Evolutionary conservation across 2,797 vertebrate genomes (phyloP).

Genomic region (Aplochiton taeniatus): DNA sequence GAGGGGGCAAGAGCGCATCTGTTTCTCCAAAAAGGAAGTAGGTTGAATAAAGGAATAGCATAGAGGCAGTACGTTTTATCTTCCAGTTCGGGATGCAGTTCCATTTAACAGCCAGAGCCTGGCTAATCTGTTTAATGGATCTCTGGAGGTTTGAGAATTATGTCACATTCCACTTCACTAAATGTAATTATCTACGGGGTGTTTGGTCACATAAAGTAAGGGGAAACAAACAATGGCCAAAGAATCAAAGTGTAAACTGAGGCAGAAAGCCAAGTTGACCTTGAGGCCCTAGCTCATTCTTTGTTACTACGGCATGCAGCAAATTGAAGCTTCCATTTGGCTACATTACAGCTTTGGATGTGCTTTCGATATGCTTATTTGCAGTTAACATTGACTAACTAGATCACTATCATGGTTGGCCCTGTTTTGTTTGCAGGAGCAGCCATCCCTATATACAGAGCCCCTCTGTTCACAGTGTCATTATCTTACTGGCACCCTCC

Average conservation of each 20-base stretch:
- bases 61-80: neutral
- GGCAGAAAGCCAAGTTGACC: too few relatives aligned
- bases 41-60: neutral
- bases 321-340: neutral
- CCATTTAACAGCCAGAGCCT: too few relatives aligned
- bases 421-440: conserved; percentile 10
- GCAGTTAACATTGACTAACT: conserved; percentile 28
- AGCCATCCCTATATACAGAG: conserved; percentile 2
- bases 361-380: neutral
- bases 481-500: conserved; percentile 27
- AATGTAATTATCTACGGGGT: too few relatives aligned
- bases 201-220: too few relatives aligned
- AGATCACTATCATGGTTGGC: conserved; percentile 1
- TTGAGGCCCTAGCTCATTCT: too few relatives aligned
- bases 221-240: too few relatives aligned
- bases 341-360: neutral
- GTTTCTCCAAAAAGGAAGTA: neutral
- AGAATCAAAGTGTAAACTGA: too few relatives aligned
- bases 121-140: too few relatives aligned
- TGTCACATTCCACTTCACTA: too few relatives aligned
- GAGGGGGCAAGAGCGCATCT: conserved; percentile 1
- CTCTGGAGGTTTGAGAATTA: too few relatives aligned
- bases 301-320: too few relatives aligned
- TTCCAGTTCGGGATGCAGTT: too few relatives aligned
- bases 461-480: conserved; percentile 17